Conservation (phyloP, 35 echinoderm and acorn worm species). For the Lytechinus variegatus region DNA sequence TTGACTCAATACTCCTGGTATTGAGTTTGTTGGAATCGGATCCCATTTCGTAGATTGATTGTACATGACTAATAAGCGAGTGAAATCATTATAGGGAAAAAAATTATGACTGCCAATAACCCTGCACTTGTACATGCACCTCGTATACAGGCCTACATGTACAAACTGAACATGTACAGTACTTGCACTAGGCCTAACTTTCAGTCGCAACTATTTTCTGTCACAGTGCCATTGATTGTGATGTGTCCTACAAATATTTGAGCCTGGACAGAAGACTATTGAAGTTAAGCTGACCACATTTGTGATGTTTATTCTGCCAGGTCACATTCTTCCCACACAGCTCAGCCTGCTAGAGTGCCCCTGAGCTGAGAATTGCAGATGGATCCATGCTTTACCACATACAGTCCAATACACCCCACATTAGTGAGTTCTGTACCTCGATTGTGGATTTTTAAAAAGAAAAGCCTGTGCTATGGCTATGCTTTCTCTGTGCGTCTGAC, state of each 20-base stretch:
- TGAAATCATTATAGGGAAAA: neutral
- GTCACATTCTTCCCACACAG: neutral
- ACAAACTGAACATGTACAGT: neutral
- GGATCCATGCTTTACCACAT: neutral
- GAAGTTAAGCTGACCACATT: neutral
- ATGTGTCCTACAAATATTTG: neutral
- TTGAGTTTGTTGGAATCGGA: neutral
- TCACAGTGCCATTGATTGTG: neutral
- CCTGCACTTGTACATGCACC: neutral
- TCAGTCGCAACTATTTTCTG: neutral
- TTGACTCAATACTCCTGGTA: neutral
- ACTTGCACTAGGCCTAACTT: neutral
- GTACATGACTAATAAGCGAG: neutral
- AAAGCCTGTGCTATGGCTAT: no score
- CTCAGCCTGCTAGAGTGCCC: neutral
- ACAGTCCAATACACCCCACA: neutral
- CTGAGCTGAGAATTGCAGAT: neutral
- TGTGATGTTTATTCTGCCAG: neutral
- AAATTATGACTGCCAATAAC: neutral
- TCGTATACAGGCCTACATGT: no score
- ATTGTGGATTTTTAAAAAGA: neutral
- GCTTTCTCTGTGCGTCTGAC: no score
- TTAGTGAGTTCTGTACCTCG: neutral
- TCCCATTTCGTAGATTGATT: neutral
- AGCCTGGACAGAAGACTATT: neutral